Percentiles rank a stretch among this genome's conserved stretches.
These are phyloP conservation scores for Lamellibrachia satsuma DNA, from an alignment of 2,888 invertebrate genomes.

Conservation along the genomic window DNA sequence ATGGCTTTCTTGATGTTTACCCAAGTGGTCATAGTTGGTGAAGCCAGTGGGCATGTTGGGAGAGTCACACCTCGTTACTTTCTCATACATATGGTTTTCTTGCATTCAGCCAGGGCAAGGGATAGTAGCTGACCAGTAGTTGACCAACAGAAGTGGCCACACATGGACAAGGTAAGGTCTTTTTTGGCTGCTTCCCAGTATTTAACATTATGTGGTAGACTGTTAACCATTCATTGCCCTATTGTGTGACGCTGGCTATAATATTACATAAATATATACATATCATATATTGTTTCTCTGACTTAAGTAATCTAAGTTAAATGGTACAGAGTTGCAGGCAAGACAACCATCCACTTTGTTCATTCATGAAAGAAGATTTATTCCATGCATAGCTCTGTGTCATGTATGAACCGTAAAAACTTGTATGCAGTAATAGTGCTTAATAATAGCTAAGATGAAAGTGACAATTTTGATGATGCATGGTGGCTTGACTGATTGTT, in stretches of 20 bases:
- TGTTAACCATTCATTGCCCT: neutral
- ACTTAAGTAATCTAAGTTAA: neutral
- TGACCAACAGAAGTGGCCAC: neutral
- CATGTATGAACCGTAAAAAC: neutral
- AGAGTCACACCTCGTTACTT: slow-evolving; percentile 9
- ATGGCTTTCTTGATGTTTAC: slow-evolving; percentile 17
- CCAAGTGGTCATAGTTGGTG: slow-evolving; percentile 6
- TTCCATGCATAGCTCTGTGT: neutral
- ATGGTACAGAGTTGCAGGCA: neutral
- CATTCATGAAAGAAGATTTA: neutral
- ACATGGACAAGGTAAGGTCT: neutral
- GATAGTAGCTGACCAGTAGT: neutral
- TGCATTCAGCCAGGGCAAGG: neutral
- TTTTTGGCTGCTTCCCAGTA: neutral
- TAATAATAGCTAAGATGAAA: neutral
- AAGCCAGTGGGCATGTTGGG: neutral
- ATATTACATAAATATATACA: too few species aligned
- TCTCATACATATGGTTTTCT: neutral
- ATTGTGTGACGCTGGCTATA: too few species aligned
- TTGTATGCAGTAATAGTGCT: neutral
- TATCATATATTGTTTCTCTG: neutral
- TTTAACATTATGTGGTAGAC: neutral
- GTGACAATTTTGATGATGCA: neutral
- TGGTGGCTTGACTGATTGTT: neutral
- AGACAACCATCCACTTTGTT: neutral